phyloP scores from a whole-genome alignment of 2,113 vertebrate genomes.

The Silurus meridionalis region DNA sequence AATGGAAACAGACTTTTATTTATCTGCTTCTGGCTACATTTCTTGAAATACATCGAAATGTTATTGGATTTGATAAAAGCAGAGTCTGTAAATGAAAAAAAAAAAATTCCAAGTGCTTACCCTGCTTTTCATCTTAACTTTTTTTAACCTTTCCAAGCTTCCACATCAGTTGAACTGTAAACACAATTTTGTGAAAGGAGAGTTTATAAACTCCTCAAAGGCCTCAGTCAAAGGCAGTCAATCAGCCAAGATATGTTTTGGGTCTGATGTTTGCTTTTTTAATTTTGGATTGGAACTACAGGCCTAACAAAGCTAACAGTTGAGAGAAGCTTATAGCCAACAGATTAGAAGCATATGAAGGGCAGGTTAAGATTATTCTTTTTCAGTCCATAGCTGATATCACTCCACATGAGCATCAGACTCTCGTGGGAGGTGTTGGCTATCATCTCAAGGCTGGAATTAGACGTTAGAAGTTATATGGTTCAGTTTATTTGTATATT shows the following conservation, averaged over 20 bases:
- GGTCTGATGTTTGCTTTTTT: neutral
- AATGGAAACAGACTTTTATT: neutral
- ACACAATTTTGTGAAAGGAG: neutral
- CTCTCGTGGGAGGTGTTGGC: neutral
- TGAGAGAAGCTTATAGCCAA: neutral
- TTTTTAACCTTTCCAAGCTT: neutral
- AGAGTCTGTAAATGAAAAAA: neutral
- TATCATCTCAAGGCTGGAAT: neutral
- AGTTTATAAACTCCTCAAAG: neutral
- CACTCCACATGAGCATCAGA: neutral
- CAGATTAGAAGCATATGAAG: neutral
- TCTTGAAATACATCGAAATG: neutral
- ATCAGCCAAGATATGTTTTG: slow-evolving; percentile 6
- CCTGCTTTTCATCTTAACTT: neutral
- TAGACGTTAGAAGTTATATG: neutral
- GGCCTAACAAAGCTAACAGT: neutral
- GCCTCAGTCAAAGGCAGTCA: neutral
- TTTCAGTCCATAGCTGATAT: neutral
- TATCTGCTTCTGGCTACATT: neutral
- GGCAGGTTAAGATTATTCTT: neutral
- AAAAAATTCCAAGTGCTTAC: neutral
- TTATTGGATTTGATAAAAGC: neutral
- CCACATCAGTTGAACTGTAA: neutral
- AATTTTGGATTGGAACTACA: neutral
- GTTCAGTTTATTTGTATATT: neutral